These are phyloP conservation scores for Nesidiocoris tenuis DNA, from an alignment of 2,888 invertebrate species.

Conservation along the genomic window DNA sequence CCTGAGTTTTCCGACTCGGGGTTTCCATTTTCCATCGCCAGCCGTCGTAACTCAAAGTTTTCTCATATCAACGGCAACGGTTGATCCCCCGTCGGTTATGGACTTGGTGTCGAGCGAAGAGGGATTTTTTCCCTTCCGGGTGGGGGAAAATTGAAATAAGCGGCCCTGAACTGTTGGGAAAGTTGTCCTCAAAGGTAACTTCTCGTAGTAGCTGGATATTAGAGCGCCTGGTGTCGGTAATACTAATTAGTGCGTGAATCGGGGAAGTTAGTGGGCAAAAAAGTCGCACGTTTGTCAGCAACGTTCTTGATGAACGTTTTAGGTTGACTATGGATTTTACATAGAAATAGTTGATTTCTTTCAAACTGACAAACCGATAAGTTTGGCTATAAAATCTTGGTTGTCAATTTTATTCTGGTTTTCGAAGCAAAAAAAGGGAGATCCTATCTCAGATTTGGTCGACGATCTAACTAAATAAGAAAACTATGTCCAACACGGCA, in stretches of 20 bases:
- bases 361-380: too few relatives aligned
- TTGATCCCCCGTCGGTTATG: neutral
- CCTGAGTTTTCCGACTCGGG: neutral
- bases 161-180: neutral
- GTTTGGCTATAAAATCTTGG: too few relatives aligned
- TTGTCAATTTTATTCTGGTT: too few relatives aligned
- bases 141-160: neutral
- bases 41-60: slow-evolving; percentile 19
- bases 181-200: neutral
- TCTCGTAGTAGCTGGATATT: neutral
- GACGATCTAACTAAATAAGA: too few relatives aligned
- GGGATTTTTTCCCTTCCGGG: neutral
- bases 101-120: neutral
- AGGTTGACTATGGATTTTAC: too few relatives aligned
- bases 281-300: too few relatives aligned
- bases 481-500: too few relatives aligned
- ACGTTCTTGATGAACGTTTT: too few relatives aligned
- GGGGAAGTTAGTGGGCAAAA: too few relatives aligned
- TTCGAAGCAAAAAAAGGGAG: too few relatives aligned
- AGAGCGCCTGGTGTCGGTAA: neutral
- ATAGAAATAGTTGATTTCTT: too few relatives aligned
- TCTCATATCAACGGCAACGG: slow-evolving; percentile 7
- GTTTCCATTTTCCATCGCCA: neutral
- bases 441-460: too few relatives aligned
- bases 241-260: neutral